A percentile compares a stretch with the other conserved stretches of the same genome.
These are phyloP conservation scores for Vanessa tameamea DNA, from an alignment of 1,140 invertebrate species.

Conservation along the genomic window DNA sequence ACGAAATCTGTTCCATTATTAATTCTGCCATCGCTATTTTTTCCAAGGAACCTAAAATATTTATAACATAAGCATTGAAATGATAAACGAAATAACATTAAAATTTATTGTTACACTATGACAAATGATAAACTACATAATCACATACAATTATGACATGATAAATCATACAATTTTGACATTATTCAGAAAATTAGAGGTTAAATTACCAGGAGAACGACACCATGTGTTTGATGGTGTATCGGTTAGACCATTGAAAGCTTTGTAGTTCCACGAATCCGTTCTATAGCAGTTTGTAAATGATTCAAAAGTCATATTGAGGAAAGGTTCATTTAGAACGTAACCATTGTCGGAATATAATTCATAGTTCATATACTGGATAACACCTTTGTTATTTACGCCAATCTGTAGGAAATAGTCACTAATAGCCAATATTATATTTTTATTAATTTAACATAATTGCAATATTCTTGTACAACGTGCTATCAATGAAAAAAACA, in stretches of 20 bases:
- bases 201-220: conserved; percentile 52
- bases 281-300: conserved; percentile 58
- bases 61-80: neutral
- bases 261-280: conserved; percentile 47
- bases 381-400: conserved; percentile 83
- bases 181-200: neutral
- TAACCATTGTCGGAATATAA: conserved; percentile 84
- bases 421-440: neutral
- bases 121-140: too few species aligned
- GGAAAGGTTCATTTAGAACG: conserved; percentile 80
- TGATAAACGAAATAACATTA: too few species aligned
- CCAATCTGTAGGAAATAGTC: conserved; percentile 67
- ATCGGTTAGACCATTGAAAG: conserved; percentile 62
- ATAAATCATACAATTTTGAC: neutral
- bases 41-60: conserved; percentile 82
- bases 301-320: conserved; percentile 30
- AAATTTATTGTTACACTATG: too few species aligned
- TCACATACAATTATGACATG: too few species aligned
- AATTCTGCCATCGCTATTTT: conserved; percentile 86
- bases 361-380: conserved; percentile 82
- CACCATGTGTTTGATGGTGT: conserved; percentile 82
- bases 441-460: too few species aligned
- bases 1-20: conserved; percentile 92
- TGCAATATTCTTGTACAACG: too few species aligned
- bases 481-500: too few species aligned